Percentiles rank a stretch among this genome's conserved stretches.
Conservation (phyloP, 1,140 invertebrate species). For the Bombus consobrinus region DNA sequence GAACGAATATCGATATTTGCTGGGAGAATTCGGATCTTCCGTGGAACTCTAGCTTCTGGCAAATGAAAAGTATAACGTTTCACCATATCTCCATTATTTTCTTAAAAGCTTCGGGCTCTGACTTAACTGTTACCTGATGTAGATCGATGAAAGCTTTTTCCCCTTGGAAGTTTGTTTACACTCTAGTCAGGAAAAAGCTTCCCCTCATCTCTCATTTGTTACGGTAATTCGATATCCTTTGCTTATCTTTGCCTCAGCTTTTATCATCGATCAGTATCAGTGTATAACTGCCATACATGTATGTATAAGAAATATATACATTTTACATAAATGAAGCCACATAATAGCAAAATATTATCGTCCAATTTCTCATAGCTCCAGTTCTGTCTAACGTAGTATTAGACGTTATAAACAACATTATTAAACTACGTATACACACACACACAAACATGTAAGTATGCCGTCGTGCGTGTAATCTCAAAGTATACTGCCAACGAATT, state of each 20-base stretch:
- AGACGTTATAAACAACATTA: too few species aligned
- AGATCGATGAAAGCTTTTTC: conserved; percentile 31
- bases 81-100: conserved; percentile 23
- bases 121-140: background rate
- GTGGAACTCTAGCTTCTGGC: background rate
- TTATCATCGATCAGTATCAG: conserved; percentile 29
- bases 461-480: too few species aligned
- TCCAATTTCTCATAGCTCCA: too few species aligned
- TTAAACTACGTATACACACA: too few species aligned
- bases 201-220: conserved; percentile 31
- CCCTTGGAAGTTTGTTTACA: conserved; percentile 27
- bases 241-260: conserved; percentile 33
- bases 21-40: background rate
- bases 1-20: background rate
- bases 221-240: conserved; percentile 40
- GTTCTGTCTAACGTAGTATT: too few species aligned
- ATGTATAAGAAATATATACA: background rate
- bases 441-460: too few species aligned
- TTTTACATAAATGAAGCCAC: background rate
- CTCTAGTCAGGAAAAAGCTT: conserved; percentile 24
- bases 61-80: conserved; percentile 15
- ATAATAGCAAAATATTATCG: background rate
- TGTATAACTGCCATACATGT: background rate
- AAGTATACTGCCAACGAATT: too few species aligned
- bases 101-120: conserved; percentile 21